Conservation (phyloP, 30 jellyfish, hydroid and myxozoan genomes). For the Clytia hemisphaerica region DNA sequence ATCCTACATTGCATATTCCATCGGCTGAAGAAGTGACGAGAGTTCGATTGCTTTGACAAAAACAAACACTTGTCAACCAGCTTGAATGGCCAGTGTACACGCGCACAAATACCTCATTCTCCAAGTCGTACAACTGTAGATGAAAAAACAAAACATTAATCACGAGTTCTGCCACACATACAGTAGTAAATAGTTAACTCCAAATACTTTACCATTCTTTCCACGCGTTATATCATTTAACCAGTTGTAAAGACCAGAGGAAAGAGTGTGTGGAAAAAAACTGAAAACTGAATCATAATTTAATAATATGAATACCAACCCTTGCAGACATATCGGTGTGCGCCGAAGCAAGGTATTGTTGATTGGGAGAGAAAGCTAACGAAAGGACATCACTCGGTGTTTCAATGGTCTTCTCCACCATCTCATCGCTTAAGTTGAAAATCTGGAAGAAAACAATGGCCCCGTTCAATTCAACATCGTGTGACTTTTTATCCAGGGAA, state of each 20-base stretch:
- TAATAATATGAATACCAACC: constrained; percentile 7
- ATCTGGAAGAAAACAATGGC: constrained; percentile 22
- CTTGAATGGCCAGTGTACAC: constrained; percentile 43
- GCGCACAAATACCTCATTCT: constrained; percentile 10
- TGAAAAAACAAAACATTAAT: no score
- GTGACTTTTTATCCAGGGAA: no score
- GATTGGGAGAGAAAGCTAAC: constrained; percentile 65
- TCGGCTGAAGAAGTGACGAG: constrained; percentile 37
- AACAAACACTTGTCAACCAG: constrained; percentile 66
- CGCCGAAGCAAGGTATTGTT: constrained; percentile 55
- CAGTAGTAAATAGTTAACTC: no score
- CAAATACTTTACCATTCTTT: no score
- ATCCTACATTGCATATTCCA: constrained; percentile 16
- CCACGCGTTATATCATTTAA: no score
- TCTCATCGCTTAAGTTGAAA: constrained; percentile 22
- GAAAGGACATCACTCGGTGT: constrained; percentile 56
- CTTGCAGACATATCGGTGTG: constrained; percentile 63
- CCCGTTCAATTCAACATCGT: no score
- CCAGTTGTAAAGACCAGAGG: no score
- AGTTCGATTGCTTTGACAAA: constrained; percentile 34
- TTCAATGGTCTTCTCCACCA: constrained; percentile 15
- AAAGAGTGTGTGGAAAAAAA: no score
- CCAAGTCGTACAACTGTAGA: constrained; percentile 5
- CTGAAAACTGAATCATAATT: background rate
- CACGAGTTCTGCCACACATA: no score